Evolutionary conservation across 2,888 invertebrate genomes (phyloP).

Genomic region (Cryptocheilus praepositus): DNA sequence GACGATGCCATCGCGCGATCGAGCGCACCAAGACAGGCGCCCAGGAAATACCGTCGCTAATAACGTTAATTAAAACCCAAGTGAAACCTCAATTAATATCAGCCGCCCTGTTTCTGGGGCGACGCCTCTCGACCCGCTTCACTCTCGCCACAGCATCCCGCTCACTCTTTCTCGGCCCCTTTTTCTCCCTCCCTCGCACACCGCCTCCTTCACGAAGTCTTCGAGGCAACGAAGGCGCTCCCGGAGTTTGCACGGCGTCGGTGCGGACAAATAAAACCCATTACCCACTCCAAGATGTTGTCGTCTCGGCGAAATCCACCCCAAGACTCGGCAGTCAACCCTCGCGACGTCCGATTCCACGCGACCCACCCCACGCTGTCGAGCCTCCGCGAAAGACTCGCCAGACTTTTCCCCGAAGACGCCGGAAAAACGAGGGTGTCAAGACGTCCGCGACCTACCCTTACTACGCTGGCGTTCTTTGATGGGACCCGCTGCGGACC

Average conservation of each 20-base stretch:
- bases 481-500: constrained; percentile 41
- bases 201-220: not conserved
- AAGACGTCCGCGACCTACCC: constrained; percentile 70
- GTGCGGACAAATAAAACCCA: constrained; percentile 72
- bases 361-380: constrained; percentile 1
- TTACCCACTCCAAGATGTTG: constrained; percentile 67
- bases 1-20: constrained; percentile 14
- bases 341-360: constrained; percentile 5
- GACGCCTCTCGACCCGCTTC: constrained; percentile 32
- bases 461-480: constrained; percentile 64
- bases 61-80: constrained; percentile 72
- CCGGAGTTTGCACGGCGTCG: constrained; percentile 52
- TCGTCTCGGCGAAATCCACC: constrained; percentile 32
- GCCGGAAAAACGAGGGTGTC: constrained; percentile 67
- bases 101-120: constrained; percentile 47
- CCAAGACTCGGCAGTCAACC: constrained; percentile 22
- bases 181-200: constrained; percentile 12
- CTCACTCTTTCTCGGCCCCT: constrained; percentile 22
- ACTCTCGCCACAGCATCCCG: not conserved
- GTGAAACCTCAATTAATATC: constrained; percentile 72
- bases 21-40: constrained; percentile 39
- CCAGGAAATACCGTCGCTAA: constrained; percentile 57
- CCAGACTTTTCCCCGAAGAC: constrained; percentile 57
- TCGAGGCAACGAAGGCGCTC: constrained; percentile 46
- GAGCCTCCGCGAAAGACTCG: not conserved